Evolutionary conservation across 2,113 vertebrate species (phyloP), one percentile per base, ranked within the genome.

Genomic region (Caracal caracal): DNA sequence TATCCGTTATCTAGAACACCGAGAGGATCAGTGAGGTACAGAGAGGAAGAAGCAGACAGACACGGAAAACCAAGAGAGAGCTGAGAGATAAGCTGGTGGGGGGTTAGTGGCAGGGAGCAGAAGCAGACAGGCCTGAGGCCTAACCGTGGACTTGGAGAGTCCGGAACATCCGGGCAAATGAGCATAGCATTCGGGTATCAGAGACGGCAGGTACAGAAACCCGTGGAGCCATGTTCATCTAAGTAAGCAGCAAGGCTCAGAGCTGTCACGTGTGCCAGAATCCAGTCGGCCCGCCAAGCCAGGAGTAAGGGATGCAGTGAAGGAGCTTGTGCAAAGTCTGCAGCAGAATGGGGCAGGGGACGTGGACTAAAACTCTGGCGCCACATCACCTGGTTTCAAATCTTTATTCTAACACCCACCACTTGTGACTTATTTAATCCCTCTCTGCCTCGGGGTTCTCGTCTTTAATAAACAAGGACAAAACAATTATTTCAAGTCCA

Each of bases 191-290:
- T 24, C 33, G 63, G n/a, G 43, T 56, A 79, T 84, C 43, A 88
- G 5, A 37, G 17, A 80, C 5, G 47, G 9, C 59, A 93, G 6
- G n/a, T 91, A 35, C 65, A 93, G 33, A 85, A 97, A 84, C 22
- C 88, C 83, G 6, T 8, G 12, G 88, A 93, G 43, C 24, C 24
- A n/a, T 66, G 12, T 22, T 53, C 51, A 81, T 51, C 22, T 76
- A 70, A 93, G 19, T 15, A 93, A 73, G 47, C 68, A 90, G 79
- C 84, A 87, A 83, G 89, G 81, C 30, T 84, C 30, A 61, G n/a
- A 33, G 37, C 47, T 71, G 78, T 20, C 71, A 78, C 49, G 71
- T 33, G 28, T 9, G 16, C 47, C 11, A 47, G 26, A 71, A 93
- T 33, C 68, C 10, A 76, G 66, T 17, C 47, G 56, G 51, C 59